Conservation (phyloP, 2,113 vertebrate species). For the Mobula birostris region DNA sequence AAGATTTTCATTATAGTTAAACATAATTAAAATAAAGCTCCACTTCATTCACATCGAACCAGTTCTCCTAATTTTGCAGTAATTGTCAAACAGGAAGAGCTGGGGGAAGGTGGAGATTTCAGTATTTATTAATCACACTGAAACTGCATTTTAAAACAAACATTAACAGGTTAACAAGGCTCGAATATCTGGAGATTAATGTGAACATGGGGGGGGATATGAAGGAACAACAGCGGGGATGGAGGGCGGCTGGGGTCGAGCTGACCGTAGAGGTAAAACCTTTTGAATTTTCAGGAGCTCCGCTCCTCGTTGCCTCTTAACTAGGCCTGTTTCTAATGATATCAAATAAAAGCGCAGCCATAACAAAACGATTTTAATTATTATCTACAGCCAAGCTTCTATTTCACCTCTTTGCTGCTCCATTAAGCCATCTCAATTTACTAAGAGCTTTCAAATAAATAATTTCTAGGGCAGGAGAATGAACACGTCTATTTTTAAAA, state of each 20-base stretch:
- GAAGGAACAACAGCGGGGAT: neutral
- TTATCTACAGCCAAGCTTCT: neutral
- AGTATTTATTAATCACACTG: neutral
- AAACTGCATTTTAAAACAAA: neutral
- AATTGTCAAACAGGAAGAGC: constrained; percentile 27
- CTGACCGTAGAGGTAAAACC: neutral
- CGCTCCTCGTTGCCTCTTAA: constrained; percentile 2
- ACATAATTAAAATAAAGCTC: neutral
- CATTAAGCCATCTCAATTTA: neutral
- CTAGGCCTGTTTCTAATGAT: constrained; percentile 19
- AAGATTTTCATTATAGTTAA: neutral
- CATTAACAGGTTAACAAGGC: neutral
- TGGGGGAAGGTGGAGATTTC: neutral
- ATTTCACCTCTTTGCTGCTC: neutral
- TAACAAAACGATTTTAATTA: constrained; percentile 15
- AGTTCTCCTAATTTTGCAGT: neutral
- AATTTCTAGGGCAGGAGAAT: neutral
- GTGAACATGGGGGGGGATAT: neutral
- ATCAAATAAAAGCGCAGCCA: constrained; percentile 19
- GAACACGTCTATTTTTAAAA: neutral
- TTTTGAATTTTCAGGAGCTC: neutral
- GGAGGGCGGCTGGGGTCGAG: neutral
- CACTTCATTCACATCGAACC: neutral
- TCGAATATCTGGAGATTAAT: constrained; percentile 1
- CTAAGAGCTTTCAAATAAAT: neutral